Evolutionary conservation across 2,888 invertebrate species (phyloP).

Genomic region (Campoplex nolae): DNA sequence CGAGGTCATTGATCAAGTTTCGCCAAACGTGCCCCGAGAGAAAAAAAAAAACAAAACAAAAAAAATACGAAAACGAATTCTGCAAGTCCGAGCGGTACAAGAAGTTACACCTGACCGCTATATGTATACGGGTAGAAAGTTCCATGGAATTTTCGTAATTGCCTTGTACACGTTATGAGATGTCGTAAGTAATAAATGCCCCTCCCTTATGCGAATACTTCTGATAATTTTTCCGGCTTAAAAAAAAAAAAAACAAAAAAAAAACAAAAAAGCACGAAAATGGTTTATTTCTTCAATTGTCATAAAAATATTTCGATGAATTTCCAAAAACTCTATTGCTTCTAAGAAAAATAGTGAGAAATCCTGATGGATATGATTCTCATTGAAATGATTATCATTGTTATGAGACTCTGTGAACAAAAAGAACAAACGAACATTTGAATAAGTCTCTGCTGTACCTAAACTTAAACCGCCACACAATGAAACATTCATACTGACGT

Average conservation of each 20-base stretch:
- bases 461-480: background rate
- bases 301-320: background rate
- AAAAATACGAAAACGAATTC: slow-evolving; percentile 30
- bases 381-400: background rate
- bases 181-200: slow-evolving; percentile 25
- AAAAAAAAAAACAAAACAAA: background rate
- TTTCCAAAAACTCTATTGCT: background rate
- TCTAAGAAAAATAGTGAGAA: background rate
- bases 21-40: slow-evolving; percentile 10
- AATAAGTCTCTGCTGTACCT: background rate
- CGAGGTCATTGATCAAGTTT: slow-evolving; percentile 38
- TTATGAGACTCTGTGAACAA: background rate
- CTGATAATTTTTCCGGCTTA: slow-evolving; percentile 8
- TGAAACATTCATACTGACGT: background rate
- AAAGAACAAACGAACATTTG: background rate
- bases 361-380: background rate
- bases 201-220: background rate
- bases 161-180: slow-evolving; percentile 32
- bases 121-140: slow-evolving; percentile 55
- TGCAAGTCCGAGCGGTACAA: slow-evolving; percentile 2
- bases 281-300: background rate
- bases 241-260: slow-evolving; percentile 22
- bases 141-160: slow-evolving; percentile 54
- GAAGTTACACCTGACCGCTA: slow-evolving; percentile 20
- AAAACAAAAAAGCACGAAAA: background rate